Evolutionary conservation across 2,888 invertebrate species (phyloP).

Genomic region (Proisotoma minuta): DNA sequence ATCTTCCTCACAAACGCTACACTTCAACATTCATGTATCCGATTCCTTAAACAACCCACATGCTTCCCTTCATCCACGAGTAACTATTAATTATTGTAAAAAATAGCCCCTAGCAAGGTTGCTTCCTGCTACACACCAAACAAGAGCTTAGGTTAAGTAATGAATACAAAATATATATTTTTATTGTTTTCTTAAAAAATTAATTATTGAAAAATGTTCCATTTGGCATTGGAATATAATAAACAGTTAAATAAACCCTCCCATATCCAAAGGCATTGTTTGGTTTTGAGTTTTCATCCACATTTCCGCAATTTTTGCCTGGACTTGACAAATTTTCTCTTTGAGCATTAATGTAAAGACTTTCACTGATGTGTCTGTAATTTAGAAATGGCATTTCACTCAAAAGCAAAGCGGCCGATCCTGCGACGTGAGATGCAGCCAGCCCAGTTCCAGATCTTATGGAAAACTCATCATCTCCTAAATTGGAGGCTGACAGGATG

Average conservation of each 20-base stretch:
- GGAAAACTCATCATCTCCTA: constrained; percentile 1
- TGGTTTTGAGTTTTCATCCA: neutral
- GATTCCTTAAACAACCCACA: no score
- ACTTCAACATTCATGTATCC: no score
- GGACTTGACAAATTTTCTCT: neutral
- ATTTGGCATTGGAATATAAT: neutral
- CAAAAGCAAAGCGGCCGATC: neutral
- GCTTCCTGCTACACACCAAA: no score
- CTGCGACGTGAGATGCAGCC: neutral
- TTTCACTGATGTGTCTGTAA: neutral
- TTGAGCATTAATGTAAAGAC: neutral
- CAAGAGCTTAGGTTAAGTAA: no score
- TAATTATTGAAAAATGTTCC: no score
- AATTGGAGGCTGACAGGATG: neutral
- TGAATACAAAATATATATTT: no score
- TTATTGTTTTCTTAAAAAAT: no score
- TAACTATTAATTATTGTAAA: no score
- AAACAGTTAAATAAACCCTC: neutral
- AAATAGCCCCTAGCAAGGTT: no score
- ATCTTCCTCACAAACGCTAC: no score
- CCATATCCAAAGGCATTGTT: neutral
- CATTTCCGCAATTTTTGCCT: neutral
- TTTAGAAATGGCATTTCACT: neutral
- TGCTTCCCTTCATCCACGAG: no score
- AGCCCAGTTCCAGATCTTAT: neutral